Conservation (phyloP, 2,888 invertebrate genomes). For the Eurois occulta region DNA sequence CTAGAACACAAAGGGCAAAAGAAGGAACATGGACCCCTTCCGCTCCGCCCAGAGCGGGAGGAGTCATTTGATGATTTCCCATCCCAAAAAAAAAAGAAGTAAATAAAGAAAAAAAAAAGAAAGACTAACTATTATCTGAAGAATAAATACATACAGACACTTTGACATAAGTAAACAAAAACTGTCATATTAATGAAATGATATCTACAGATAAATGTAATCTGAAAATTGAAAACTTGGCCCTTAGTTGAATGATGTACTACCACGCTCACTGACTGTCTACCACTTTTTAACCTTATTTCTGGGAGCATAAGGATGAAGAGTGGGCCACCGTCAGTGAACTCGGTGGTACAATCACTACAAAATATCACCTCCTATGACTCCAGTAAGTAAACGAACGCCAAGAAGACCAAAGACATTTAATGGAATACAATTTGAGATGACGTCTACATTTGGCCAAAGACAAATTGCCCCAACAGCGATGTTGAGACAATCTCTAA, state of each 20-base stretch:
- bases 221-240: not conserved
- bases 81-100: too few relatives aligned
- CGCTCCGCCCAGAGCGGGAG: too few relatives aligned
- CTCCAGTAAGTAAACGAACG: not conserved
- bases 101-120: too few relatives aligned
- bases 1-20: too few relatives aligned
- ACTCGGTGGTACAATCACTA: not conserved
- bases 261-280: too few relatives aligned
- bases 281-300: too few relatives aligned
- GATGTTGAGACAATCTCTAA: conserved; percentile 3
- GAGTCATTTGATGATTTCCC: too few relatives aligned
- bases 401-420: not conserved
- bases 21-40: too few relatives aligned
- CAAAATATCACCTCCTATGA: not conserved
- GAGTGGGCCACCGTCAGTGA: too few relatives aligned
- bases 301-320: too few relatives aligned
- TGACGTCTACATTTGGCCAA: not conserved
- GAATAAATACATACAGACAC: not conserved
- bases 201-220: not conserved
- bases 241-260: not conserved
- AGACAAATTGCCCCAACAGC: conserved; percentile 17
- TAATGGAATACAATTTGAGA: not conserved
- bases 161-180: not conserved
- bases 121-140: not conserved
- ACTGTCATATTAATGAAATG: not conserved